Base-by-base conservation (phyloP, 2,113 vertebrate species). In the Camelus dromedarius region DNA sequence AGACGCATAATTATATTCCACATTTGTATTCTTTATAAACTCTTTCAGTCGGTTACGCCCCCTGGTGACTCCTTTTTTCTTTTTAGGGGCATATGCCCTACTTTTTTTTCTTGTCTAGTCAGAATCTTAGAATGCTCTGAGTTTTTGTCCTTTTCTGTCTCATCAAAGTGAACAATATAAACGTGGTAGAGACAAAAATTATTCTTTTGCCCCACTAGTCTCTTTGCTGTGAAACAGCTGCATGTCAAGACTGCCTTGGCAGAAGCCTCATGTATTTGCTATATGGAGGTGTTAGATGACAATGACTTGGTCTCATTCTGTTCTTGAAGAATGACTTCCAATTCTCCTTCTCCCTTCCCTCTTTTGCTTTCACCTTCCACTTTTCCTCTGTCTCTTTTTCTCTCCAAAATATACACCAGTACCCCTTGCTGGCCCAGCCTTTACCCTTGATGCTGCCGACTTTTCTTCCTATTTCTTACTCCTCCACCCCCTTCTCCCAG, bases 101-200 rank as follows among this genome's bases (percentile, higher is more conserved):
- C 38, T 69, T 90, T 67, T 73, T 67, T 58, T 64, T 75, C 76
- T 42, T 58, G 72, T 19, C 30, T 30, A 81, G 16, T 50, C 46
- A 86, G 73, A 82, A 95, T 46, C 60, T 42, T 93, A 52, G 85
- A 70, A 77, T 84, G 19, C 60, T 83, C 56, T 66, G 32, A 54
- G 35, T 58, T 75, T 38, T 67, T 76, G 14, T 70, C 84, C 60
- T 77, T 83, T 94, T 67, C 46, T 94, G 38, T 89, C 32, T 72
- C n/a, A 4, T 93, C 48, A 86, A 13, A 87, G 54, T 92, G 81
- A 82, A 81, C 38, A 85, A 18, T 35, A 52, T 58, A 92, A 84
- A 82, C 77, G 32, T 75, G 13, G 26, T 26, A 75, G 26, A 85
- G 12, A 73, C n/a, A 22, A 83, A 60, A 38, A 15, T 38, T n/a